Percentiles rank a stretch among this genome's conserved stretches.
These are phyloP conservation scores for Ornithoptera priamus DNA, from an alignment of 2,888 invertebrate genomes.

Conservation along the genomic window DNA sequence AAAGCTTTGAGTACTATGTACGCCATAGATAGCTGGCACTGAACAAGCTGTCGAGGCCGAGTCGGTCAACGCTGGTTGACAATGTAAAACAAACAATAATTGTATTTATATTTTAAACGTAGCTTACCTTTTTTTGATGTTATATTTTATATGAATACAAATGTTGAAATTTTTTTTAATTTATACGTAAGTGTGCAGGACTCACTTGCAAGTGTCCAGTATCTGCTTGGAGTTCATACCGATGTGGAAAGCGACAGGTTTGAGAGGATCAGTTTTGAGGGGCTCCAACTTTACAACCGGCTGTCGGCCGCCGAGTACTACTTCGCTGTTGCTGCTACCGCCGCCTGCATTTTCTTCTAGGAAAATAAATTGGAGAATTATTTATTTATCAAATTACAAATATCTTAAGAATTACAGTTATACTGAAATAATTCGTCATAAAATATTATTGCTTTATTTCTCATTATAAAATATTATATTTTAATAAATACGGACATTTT, in stretches of 20 bases:
- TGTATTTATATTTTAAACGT: no score
- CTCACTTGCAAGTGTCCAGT: conserved; percentile 85
- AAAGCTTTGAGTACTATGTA: no score
- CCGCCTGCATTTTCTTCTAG: conserved; percentile 43
- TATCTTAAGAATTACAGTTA: no score
- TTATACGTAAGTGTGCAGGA: conserved; percentile 36
- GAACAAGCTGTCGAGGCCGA: no score
- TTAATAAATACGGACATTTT: no score
- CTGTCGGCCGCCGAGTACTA: conserved; percentile 76
- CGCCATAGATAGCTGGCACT: no score
- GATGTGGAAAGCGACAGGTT: conserved; percentile 84
- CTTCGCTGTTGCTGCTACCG: conserved; percentile 51
- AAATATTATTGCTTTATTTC: no score
- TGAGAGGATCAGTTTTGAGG: conserved; percentile 81
- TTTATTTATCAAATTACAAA: no score
- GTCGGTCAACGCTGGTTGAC: no score
- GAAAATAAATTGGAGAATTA: background rate
- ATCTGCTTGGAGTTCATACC: conserved; percentile 89
- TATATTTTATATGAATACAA: background rate
- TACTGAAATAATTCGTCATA: no score
- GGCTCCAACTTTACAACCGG: conserved; percentile 83
- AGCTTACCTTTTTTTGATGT: background rate
- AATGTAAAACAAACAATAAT: no score
- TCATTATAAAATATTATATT: no score
- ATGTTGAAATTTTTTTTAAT: background rate